Base-by-base conservation (phyloP, 2,113 vertebrate species). In the Indicator maculatus region DNA sequence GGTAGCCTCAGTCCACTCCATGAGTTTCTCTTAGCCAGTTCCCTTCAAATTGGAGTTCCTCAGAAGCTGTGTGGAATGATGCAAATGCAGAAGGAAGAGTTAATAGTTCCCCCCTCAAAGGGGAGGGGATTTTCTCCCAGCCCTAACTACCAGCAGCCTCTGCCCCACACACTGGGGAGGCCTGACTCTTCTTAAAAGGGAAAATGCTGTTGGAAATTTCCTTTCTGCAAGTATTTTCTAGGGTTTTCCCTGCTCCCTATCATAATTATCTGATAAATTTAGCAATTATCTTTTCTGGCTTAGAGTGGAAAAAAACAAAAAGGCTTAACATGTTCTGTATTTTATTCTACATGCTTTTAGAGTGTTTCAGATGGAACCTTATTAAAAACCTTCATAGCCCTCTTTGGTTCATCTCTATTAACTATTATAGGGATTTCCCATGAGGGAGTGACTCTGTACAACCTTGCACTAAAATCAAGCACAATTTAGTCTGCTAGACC, bases 41-140 rank as follows among this genome's bases (percentile, higher is more conserved):
- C 9, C 8, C 4, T 60, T 41, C 5, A 4, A 38, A 3, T 0
- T 61, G 26, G 10, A 5, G 30, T 9, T 79, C 31, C 72, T 66
- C 45, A 26, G 8, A 21, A 20, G 12, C 56, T 44, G 6, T 5
- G 16, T 11, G 59, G 21, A 30, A 31, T 1, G 18, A 20, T 81
- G 73, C 20, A 58, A 56, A 28, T 39, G 44, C n/a, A 63, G 38
- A 72, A 21, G 1, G 0, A 70, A 23, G 33, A 7, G 24, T 36
- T 18, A 4, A 5, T 19, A 26, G 38, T 30, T 79, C 53, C 17
- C 27, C 24, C 26, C 23, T 89, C 4, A 2, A 26, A 20, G 1
- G 38, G 50, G 21, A 53, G 61, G 31, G 23, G 50, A 47, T 77
- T 53, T 69, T 14, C 59, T 76, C 12, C 9, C 15, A 50, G 65